Conservation (phyloP, 2,113 vertebrate genomes). For the Urocolius indicus region DNA sequence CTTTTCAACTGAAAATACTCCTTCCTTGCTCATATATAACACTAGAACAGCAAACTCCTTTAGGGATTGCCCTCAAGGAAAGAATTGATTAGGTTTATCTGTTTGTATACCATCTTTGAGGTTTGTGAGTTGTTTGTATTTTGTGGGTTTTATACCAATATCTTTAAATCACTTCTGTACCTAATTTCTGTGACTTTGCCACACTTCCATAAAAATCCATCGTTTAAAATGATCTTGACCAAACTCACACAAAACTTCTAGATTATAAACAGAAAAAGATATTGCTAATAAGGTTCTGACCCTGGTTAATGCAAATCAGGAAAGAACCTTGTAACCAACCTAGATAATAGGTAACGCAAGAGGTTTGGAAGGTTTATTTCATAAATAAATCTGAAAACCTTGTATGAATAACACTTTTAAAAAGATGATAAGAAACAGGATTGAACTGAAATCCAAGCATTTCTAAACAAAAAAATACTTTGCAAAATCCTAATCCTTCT, state of each 20-base stretch:
- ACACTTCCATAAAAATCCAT: too few relatives aligned
- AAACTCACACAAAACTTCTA: not conserved
- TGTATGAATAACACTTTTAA: not conserved
- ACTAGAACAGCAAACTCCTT: not conserved
- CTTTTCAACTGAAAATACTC: not conserved
- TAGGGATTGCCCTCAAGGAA: not conserved
- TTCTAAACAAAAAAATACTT: not conserved
- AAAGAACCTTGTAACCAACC: not conserved
- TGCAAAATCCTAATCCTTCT: not conserved
- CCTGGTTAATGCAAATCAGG: not conserved
- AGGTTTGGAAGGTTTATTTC: not conserved
- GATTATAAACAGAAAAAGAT: not conserved
- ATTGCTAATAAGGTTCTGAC: not conserved
- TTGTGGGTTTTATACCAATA: not conserved
- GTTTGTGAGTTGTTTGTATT: accelerated
- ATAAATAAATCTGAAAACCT: not conserved
- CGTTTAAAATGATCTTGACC: too few relatives aligned
- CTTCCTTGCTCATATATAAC: not conserved
- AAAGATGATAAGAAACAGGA: not conserved
- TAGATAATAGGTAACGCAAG: not conserved
- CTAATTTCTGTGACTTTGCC: not conserved
- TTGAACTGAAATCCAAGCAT: not conserved
- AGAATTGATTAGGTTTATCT: not conserved
- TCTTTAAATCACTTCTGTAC: not conserved
- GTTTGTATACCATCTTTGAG: not conserved